Conservation (phyloP, 2,797 vertebrate genomes). For the Mastacembelus armatus region DNA sequence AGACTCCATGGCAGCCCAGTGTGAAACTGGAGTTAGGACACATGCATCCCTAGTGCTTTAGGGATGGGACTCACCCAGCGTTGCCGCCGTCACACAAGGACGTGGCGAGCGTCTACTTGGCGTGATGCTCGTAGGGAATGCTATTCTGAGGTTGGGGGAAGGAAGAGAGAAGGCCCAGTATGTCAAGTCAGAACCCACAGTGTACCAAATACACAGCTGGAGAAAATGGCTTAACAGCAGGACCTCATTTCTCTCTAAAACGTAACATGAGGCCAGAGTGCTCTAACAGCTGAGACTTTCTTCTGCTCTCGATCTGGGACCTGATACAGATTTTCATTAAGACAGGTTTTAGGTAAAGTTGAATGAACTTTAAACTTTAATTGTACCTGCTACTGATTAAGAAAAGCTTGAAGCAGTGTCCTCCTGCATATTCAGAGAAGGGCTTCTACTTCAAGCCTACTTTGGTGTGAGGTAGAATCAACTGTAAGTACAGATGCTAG, state of each 20-base stretch:
- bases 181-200: constrained; percentile 59
- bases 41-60: constrained; percentile 53
- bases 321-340: background rate
- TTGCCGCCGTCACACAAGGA: constrained; percentile 91
- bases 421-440: background rate
- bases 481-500: background rate
- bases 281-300: background rate
- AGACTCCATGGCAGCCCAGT: constrained; percentile 20
- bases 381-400: background rate
- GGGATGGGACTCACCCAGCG: constrained; percentile 89
- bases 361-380: background rate
- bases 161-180: constrained; percentile 71
- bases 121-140: constrained; percentile 98
- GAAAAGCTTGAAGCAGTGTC: background rate
- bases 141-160: constrained; percentile 93
- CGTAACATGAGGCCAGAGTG: background rate
- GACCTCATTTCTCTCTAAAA: background rate
- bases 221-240: constrained; percentile 24
- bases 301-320: background rate
- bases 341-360: too few species aligned
- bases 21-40: constrained; percentile 41
- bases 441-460: background rate
- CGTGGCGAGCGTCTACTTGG: constrained; percentile 94
- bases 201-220: constrained; percentile 25
- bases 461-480: background rate